Evolutionary conservation across 2,797 vertebrate species (phyloP), one percentile per base, ranked within the genome.

Genomic region (Macropodus opercularis): DNA sequence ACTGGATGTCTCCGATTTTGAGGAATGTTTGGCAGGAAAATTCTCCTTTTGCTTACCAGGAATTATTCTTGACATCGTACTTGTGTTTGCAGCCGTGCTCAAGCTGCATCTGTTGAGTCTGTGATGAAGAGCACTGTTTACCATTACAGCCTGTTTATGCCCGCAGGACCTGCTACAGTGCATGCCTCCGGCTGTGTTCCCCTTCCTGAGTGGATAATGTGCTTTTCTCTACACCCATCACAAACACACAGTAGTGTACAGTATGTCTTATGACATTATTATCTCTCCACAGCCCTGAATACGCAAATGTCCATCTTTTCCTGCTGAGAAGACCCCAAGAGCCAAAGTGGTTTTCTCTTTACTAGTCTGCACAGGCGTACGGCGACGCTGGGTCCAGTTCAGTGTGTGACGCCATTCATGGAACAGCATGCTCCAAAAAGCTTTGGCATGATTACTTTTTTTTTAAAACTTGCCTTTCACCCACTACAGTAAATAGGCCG

Each of bases 121-220:
- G 64, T 67, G 65, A 69, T 68, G 36, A 57, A 39, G 53, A 75
- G 36, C 34, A 23, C 51, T 72, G 79, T 75, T 82, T 84, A 61
- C 60, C 40, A 32, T 72, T 43, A 48, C 59, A 41, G 31, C 50
- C 42, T 31, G 31, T 65, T 77, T 36, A 50, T 75, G 77, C 76
- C 82, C 65, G 47, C 69, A 72, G 83, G 80, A 75, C 75, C 59
- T 49, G 63, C 69, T 57, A 62, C 63, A 60, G 52, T 72, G 36
- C 61, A 8, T 9, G 69, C 72, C 78, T 63, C 55, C 5, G 71
- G 81, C 64, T 66, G 40, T 41, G 61, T 52, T 31, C 64, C 38
- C 52, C 2, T 61, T 27, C 49, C 52, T 61, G 39, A 43, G 56
- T 38, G 48, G 50, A 38, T 35, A 17, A 22, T 42, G 66, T 60